Percentiles rank a stretch among this genome's conserved stretches.
Conservation (phyloP, 2,113 vertebrate genomes). For the Poeciliopsis turrubarensis region DNA sequence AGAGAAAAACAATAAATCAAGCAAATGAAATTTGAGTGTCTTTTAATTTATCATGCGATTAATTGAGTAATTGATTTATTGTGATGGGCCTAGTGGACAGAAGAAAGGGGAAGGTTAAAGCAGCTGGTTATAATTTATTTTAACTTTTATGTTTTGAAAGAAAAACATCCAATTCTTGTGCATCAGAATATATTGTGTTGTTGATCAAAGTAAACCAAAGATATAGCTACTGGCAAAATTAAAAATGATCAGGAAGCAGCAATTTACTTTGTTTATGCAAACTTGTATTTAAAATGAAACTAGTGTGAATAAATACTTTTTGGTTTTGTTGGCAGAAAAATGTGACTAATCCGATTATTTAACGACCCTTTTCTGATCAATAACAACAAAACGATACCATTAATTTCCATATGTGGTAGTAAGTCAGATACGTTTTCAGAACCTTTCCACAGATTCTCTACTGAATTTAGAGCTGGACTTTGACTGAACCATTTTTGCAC, state of each 20-base stretch:
- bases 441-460: background rate
- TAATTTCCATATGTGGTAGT: no score
- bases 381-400: no score
- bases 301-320: background rate
- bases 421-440: background rate
- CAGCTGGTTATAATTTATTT: background rate
- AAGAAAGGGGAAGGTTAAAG: background rate
- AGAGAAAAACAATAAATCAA: no score
- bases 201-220: background rate
- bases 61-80: no score
- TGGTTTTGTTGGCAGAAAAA: no score
- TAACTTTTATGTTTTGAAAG: no score
- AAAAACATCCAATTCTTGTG: background rate
- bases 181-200: background rate
- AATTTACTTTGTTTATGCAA: background rate
- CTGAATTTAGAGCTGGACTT: background rate
- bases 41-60: no score
- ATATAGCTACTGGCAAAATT: background rate
- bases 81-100: no score
- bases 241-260: background rate
- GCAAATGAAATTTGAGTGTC: no score
- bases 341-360: background rate
- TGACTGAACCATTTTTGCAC: background rate
- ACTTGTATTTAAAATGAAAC: background rate
- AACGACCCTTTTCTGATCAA: no score